These are phyloP conservation scores for Myrmecophaga tridactyla DNA, from an alignment of 2,113 vertebrate genomes.

Conservation along the genomic window DNA sequence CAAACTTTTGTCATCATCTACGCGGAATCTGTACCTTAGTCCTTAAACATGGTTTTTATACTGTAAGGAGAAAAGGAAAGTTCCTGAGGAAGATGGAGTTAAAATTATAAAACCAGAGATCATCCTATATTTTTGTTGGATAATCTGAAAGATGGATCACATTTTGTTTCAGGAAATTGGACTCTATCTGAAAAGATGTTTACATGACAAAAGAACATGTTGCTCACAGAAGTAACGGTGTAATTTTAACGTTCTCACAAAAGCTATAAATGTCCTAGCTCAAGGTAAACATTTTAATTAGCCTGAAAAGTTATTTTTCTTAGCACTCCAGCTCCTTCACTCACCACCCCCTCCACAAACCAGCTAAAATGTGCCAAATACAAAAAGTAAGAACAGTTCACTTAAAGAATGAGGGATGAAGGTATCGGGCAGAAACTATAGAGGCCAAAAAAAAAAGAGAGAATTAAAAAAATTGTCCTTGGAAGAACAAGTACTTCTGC, in stretches of 20 bases:
- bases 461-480: slow-evolving; percentile 89
- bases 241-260: slow-evolving; percentile 47
- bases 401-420: slow-evolving; percentile 79
- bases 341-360: background rate
- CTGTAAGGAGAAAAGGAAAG: slow-evolving; percentile 2
- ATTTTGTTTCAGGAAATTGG: slow-evolving; percentile 39
- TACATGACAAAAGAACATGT: slow-evolving; percentile 36
- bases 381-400: slow-evolving; percentile 70
- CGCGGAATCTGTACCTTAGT: background rate
- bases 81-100: background rate
- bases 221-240: slow-evolving; percentile 26
- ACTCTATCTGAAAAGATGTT: slow-evolving; percentile 6
- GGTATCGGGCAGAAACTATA: slow-evolving; percentile 75
- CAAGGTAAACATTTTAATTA: slow-evolving; percentile 59
- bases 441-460: slow-evolving; percentile 25
- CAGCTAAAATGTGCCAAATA: slow-evolving; percentile 62
- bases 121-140: background rate
- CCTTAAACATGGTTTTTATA: background rate
- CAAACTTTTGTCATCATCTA: background rate
- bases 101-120: slow-evolving; percentile 5
- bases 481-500: slow-evolving; percentile 92
- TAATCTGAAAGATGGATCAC: slow-evolving; percentile 14
- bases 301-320: slow-evolving; percentile 68
- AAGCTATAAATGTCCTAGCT: slow-evolving; percentile 58
- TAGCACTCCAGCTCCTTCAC: slow-evolving; percentile 52